A percentile compares a stretch with the other conserved stretches of the same genome.
Evolutionary conservation across 1,140 invertebrate species (phyloP).

Genomic region (Micrasema minimum): DNA sequence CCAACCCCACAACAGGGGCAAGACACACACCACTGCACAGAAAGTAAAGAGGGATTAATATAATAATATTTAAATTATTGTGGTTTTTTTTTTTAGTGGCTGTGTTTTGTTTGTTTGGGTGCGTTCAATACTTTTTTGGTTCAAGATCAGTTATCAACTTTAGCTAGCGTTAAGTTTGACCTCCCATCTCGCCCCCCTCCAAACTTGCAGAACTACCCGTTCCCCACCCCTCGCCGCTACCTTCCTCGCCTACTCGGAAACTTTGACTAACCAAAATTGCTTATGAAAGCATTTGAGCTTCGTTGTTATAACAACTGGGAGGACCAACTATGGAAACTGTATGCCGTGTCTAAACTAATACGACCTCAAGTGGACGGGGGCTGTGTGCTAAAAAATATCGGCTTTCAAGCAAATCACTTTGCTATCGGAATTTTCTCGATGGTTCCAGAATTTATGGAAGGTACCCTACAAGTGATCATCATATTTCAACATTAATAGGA

Average conservation of each 20-base stretch:
- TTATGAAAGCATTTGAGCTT: constrained; percentile 53
- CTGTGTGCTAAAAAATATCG: constrained; percentile 21
- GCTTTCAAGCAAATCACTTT: constrained; percentile 33
- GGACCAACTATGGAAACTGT: constrained; percentile 34
- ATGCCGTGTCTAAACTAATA: constrained; percentile 23
- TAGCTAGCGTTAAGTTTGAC: constrained; percentile 41
- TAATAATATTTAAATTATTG: not conserved
- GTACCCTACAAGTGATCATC: constrained; percentile 8
- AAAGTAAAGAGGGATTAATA: no score
- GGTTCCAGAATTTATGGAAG: not conserved
- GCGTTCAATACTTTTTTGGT: not conserved
- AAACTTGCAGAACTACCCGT: constrained; percentile 34
- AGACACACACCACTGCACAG: not conserved
- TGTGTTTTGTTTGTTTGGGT: not conserved
- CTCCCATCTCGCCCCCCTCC: constrained; percentile 1
- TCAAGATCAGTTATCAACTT: constrained; percentile 38
- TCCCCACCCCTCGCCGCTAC: constrained; percentile 24
- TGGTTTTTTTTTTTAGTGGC: not conserved
- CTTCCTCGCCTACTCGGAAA: constrained; percentile 46
- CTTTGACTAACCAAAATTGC: constrained; percentile 53
- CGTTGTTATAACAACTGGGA: constrained; percentile 50
- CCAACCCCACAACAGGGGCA: not conserved
- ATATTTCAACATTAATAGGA: constrained; percentile 24
- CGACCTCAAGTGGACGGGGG: constrained; percentile 26
- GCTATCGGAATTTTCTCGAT: constrained; percentile 28